Evolutionary conservation across 2,113 vertebrate species (phyloP).

Genomic region (Jacana jacana): DNA sequence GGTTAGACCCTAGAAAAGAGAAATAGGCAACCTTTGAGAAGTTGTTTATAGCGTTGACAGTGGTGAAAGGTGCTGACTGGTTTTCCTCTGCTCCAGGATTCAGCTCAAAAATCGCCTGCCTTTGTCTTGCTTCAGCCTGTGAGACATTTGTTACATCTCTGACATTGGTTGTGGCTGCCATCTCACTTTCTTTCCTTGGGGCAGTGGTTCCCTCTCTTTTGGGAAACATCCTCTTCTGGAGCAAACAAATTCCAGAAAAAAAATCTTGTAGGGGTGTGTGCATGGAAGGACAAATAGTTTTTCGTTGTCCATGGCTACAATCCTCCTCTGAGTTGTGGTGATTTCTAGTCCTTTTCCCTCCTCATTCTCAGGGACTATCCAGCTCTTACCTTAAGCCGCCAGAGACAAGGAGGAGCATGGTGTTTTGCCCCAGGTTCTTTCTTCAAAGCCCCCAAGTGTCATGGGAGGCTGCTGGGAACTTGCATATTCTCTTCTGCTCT

Average conservation of each 20-base stretch:
- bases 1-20: not conserved
- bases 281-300: not conserved
- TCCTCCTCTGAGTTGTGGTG: not conserved
- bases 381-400: not conserved
- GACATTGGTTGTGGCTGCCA: not conserved
- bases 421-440: not conserved
- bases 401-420: fast-evolving
- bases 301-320: not conserved
- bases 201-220: not conserved
- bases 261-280: fast-evolving
- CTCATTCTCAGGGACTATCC: not conserved
- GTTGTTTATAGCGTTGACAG: not conserved
- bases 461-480: not conserved
- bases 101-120: not conserved
- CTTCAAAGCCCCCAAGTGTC: not conserved
- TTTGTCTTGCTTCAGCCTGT: not conserved
- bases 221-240: not conserved
- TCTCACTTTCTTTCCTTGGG: not conserved
- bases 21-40: not conserved
- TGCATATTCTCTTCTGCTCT: not conserved
- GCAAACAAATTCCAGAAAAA: not conserved
- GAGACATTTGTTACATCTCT: not conserved
- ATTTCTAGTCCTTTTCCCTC: not conserved
- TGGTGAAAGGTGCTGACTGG: not conserved
- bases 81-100: constrained; percentile 12